phyloP scores from a whole-genome alignment of 2,888 invertebrate genomes.

The Criorhina ranunculi region DNA sequence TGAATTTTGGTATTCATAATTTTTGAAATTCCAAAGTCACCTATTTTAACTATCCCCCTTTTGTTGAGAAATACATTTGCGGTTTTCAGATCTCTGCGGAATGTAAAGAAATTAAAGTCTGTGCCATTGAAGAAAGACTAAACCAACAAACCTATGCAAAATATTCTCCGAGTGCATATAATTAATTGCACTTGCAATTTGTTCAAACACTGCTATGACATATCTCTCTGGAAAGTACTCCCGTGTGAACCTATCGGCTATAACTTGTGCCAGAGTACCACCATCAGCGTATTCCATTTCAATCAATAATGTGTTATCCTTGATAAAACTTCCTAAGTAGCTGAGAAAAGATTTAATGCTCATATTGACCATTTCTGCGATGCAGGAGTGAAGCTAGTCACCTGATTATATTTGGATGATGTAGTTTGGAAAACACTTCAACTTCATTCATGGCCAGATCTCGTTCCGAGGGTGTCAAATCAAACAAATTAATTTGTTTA shows the following conservation, averaged over 20 bases:
- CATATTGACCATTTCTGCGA: neutral
- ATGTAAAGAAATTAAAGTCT: neutral
- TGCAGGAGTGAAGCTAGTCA: constrained; percentile 70
- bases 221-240: constrained; percentile 87
- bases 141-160: constrained; percentile 85
- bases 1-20: constrained; percentile 88
- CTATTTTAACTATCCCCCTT: constrained; percentile 88
- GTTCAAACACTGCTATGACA: constrained; percentile 87
- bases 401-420: constrained; percentile 90
- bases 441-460: constrained; percentile 90
- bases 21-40: constrained; percentile 91
- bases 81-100: constrained; percentile 88
- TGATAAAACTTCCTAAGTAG: constrained; percentile 90
- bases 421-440: constrained; percentile 88
- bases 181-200: constrained; percentile 89
- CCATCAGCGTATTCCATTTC: constrained; percentile 93
- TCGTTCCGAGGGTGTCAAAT: constrained; percentile 88
- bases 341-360: constrained; percentile 80
- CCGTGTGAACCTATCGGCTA: constrained; percentile 85
- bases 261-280: constrained; percentile 88
- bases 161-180: constrained; percentile 90
- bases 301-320: constrained; percentile 89
- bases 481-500: constrained; percentile 90
- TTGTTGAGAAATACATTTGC: constrained; percentile 90
- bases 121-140: neutral